These are phyloP conservation scores for Sphenopsis melanotis DNA, from an alignment of 2,797 vertebrate species.

Conservation along the genomic window DNA sequence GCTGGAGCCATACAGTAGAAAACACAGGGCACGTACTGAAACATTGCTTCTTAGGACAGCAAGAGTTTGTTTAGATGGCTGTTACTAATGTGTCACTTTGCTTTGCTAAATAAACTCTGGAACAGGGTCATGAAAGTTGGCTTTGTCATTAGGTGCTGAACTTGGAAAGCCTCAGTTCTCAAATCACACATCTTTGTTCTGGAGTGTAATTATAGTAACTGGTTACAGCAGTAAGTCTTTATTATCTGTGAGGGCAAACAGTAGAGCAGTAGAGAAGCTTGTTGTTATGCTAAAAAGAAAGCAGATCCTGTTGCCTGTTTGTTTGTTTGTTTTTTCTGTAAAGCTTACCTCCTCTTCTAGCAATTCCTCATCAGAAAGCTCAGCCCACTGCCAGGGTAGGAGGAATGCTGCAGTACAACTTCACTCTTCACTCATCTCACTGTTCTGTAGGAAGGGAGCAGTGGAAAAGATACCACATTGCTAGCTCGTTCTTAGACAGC, in stretches of 20 bases:
- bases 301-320: background rate
- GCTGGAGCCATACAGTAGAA: background rate
- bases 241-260: background rate
- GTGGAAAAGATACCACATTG: background rate
- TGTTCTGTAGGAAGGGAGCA: background rate
- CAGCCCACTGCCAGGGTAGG: background rate
- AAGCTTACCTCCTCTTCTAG: background rate
- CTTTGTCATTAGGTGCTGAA: background rate
- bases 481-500: background rate
- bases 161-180: background rate
- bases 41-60: background rate
- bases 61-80: slow-evolving; percentile 26
- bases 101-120: background rate
- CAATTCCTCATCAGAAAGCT: background rate
- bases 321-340: background rate
- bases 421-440: background rate
- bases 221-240: background rate
- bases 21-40: background rate
- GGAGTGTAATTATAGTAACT: background rate
- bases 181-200: background rate
- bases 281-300: background rate
- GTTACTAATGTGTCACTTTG: background rate
- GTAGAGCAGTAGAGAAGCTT: background rate
- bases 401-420: background rate
- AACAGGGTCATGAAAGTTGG: background rate